Evolutionary conservation across 2,797 vertebrate species (phyloP).

Genomic region (Xenopus petersii): DNA sequence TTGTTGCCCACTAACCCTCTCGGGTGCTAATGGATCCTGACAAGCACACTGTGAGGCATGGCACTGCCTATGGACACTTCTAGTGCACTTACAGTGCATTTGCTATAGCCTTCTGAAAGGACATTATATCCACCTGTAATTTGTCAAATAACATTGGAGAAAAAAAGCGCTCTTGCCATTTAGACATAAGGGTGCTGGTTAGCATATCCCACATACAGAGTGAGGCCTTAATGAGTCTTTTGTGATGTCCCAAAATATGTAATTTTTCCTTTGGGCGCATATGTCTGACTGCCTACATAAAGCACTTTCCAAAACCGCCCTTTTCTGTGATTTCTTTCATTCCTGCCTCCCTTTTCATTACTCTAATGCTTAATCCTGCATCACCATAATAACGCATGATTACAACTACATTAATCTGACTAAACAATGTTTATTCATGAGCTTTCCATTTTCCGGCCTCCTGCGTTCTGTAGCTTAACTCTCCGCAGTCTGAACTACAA

Average conservation of each 20-base stretch:
- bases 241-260: constrained; percentile 2
- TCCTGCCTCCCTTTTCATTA: constrained; percentile 26
- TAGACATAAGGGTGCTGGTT: neutral
- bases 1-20: too few relatives aligned
- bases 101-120: neutral
- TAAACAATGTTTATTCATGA: constrained; percentile 41
- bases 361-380: constrained; percentile 16
- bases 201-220: neutral
- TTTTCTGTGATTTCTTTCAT: constrained; percentile 24
- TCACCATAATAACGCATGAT: constrained; percentile 43
- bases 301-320: constrained; percentile 17
- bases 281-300: constrained; percentile 8
- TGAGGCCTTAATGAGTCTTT: constrained; percentile 11
- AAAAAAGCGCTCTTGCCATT: neutral
- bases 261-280: constrained; percentile 9
- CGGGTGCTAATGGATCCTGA: too few relatives aligned
- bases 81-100: neutral
- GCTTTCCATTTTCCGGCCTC: constrained; percentile 17
- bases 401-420: constrained; percentile 40
- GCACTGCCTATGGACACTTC: neutral
- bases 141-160: neutral
- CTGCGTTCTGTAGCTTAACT: constrained; percentile 15
- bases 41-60: too few relatives aligned
- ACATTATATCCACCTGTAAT: neutral
- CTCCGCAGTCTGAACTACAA: constrained; percentile 2